Evolutionary conservation across 2,113 vertebrate genomes (phyloP).

Genomic region (Columbina picui): DNA sequence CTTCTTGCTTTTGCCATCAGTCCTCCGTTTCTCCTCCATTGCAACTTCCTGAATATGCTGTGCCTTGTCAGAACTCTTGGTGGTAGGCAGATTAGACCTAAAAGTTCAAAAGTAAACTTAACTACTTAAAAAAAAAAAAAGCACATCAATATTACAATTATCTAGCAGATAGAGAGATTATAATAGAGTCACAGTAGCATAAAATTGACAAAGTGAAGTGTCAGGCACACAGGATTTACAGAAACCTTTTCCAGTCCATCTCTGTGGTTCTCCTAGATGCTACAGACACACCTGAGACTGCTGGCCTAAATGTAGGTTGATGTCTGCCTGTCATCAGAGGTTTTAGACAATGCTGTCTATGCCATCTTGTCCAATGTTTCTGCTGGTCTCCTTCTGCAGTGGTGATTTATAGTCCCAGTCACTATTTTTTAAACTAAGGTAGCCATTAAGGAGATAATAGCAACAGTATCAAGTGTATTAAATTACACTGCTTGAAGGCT

Average conservation of each 20-base stretch:
- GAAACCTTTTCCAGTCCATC: not conserved
- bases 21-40: not conserved
- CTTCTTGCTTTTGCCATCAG: not conserved
- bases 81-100: not conserved
- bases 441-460: conserved; percentile 23
- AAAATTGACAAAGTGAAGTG: not conserved
- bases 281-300: not conserved
- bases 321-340: not conserved
- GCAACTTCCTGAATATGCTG: rapidly evolving
- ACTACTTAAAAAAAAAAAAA: not conserved
- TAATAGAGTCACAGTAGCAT: not conserved
- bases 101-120: not conserved
- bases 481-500: conserved; percentile 17
- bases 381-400: not conserved
- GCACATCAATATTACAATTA: not conserved
- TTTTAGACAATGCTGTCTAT: not conserved
- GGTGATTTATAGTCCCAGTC: not conserved
- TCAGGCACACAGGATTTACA: not conserved
- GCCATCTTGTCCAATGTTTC: not conserved
- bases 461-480: conserved; percentile 49
- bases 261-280: not conserved
- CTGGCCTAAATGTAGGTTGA: not conserved
- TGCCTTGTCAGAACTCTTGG: not conserved
- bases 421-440: not conserved
- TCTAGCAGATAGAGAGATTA: not conserved